These are phyloP conservation scores for Cladopsammia gracilis DNA, from an alignment of 64 coral and sea anemone species.

Conservation along the genomic window DNA sequence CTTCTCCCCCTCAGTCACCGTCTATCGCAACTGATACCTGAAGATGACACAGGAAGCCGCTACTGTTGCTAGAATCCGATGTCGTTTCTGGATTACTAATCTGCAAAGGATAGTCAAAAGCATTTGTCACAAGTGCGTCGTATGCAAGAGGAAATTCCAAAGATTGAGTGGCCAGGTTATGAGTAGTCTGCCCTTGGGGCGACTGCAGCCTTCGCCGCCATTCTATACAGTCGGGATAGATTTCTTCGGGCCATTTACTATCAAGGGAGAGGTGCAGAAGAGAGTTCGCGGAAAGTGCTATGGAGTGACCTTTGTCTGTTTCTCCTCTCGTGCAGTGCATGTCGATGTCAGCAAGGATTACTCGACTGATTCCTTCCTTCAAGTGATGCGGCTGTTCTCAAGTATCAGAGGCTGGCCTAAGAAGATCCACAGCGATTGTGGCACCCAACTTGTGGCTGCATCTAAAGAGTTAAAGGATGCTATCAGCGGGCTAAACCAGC, in stretches of 20 bases:
- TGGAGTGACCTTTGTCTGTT: slow-evolving; percentile 41
- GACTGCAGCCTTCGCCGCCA: slow-evolving; percentile 32
- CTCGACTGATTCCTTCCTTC: background rate
- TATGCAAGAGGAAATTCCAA: slow-evolving; percentile 9
- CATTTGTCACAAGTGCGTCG: slow-evolving; percentile 35
- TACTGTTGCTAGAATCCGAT: slow-evolving; percentile 25
- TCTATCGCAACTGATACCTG: slow-evolving; percentile 33
- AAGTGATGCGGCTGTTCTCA: slow-evolving; percentile 22
- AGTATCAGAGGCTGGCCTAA: slow-evolving; percentile 15
- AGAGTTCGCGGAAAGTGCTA: slow-evolving; percentile 37
- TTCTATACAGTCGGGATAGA: slow-evolving; percentile 45
- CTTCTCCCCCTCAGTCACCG: slow-evolving; percentile 37
- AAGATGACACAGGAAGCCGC: slow-evolving; percentile 13
- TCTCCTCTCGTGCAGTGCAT: slow-evolving; percentile 29
- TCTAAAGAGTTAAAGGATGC: slow-evolving; percentile 30
- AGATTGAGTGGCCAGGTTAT: slow-evolving; percentile 22
- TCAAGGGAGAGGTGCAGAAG: slow-evolving; percentile 49
- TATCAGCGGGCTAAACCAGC: slow-evolving; percentile 2
- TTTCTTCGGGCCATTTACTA: slow-evolving; percentile 63
- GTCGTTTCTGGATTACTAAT: slow-evolving; percentile 41
- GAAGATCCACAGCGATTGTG: background rate
- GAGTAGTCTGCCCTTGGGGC: slow-evolving; percentile 34
- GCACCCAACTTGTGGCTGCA: slow-evolving; percentile 50
- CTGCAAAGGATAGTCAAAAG: slow-evolving; percentile 24
- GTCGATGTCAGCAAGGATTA: slow-evolving; percentile 15